A percentile compares a stretch with the other conserved stretches of the same genome.
These are phyloP conservation scores for Lypha dubia DNA, from an alignment of 2,888 invertebrate genomes.

Conservation along the genomic window DNA sequence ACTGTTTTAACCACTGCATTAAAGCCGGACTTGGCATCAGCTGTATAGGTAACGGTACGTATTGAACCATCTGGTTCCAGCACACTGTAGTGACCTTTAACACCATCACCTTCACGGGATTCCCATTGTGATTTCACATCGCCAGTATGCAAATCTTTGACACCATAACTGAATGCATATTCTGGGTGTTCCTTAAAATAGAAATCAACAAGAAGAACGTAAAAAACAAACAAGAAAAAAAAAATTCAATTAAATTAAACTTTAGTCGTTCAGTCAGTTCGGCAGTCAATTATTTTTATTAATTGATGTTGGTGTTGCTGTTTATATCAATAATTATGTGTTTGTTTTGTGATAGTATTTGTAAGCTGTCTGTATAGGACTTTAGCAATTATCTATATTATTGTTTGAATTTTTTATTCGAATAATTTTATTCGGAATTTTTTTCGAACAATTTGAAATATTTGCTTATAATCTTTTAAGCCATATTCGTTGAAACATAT, in stretches of 20 bases:
- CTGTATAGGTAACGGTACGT: conserved; percentile 85
- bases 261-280: background rate
- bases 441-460: too few species aligned
- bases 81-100: conserved; percentile 86
- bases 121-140: conserved; percentile 86
- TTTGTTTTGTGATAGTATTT: background rate
- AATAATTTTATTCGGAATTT: too few species aligned
- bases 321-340: background rate
- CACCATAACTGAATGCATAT: conserved; percentile 86
- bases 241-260: conserved; percentile 32
- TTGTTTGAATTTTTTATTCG: background rate
- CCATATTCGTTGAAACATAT: too few species aligned
- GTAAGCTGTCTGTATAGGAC: conserved; percentile 35
- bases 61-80: conserved; percentile 87
- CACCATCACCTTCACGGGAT: conserved; percentile 84
- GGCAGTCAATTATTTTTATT: background rate
- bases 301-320: conserved; percentile 1
- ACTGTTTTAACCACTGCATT: conserved; percentile 85
- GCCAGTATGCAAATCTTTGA: conserved; percentile 85
- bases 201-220: conserved; percentile 41
- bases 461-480: too few species aligned
- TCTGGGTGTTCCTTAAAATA: conserved; percentile 84
- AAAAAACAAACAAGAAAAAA: background rate
- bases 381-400: too few species aligned
- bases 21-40: conserved; percentile 85